phyloP scores from a whole-genome alignment of 2,888 invertebrate genomes.

The Plagodis dolabraria region DNA sequence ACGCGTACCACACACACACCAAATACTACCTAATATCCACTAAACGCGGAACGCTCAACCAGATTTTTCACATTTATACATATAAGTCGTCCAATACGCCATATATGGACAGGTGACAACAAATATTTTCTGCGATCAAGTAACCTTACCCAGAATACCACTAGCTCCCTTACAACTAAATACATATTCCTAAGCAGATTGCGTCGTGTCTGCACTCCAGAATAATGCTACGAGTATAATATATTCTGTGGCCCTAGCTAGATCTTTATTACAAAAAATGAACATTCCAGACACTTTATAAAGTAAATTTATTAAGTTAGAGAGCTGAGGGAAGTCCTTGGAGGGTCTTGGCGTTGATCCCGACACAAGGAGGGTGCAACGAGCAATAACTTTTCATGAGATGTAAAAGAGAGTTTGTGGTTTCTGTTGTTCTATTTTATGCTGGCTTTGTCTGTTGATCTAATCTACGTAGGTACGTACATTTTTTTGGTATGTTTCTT shows the following conservation, averaged over 20 bases:
- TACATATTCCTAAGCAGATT: constrained; percentile 22
- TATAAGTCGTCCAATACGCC: too few relatives aligned
- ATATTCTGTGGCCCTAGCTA: not conserved
- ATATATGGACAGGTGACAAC: too few relatives aligned
- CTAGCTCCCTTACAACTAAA: not conserved
- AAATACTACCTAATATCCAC: too few relatives aligned
- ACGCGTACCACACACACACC: too few relatives aligned
- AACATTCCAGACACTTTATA: constrained; percentile 18
- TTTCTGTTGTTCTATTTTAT: too few relatives aligned
- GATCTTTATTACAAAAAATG: constrained; percentile 18
- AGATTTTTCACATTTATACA: too few relatives aligned
- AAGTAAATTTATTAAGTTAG: constrained; percentile 16
- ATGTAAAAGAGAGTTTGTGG: too few relatives aligned
- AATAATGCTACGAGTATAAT: not conserved
- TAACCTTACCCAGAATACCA: not conserved
- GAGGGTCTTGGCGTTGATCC: constrained; percentile 4
- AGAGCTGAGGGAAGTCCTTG: constrained; percentile 3
- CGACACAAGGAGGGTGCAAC: not conserved
- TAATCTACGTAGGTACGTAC: too few relatives aligned
- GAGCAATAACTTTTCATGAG: constrained; percentile 1
- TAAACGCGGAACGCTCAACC: too few relatives aligned
- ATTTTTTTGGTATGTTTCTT: too few relatives aligned
- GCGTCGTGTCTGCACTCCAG: constrained; percentile 16
- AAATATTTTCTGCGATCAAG: too few relatives aligned
- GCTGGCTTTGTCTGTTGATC: too few relatives aligned